These are phyloP conservation scores for Spilogale gracilis DNA, from an alignment of 2,113 vertebrate species.

Conservation along the genomic window DNA sequence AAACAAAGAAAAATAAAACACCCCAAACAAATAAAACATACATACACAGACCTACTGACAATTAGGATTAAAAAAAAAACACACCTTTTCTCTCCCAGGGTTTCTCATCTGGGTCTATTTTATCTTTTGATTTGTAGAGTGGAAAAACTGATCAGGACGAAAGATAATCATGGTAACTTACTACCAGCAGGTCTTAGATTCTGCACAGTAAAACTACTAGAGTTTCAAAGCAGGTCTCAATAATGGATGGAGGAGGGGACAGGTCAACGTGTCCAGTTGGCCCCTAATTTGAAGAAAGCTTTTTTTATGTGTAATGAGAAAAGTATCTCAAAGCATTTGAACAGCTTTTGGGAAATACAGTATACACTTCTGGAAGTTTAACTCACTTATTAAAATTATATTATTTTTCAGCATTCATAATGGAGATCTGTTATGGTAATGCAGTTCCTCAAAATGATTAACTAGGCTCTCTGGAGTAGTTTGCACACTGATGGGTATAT, in stretches of 20 bases:
- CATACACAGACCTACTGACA: neutral
- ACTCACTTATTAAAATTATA: slow-evolving; percentile 47
- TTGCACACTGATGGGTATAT: slow-evolving; percentile 49
- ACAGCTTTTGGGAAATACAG: neutral
- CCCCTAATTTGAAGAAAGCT: neutral
- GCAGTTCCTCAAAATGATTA: slow-evolving; percentile 63
- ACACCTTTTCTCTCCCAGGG: neutral
- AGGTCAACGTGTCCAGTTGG: neutral
- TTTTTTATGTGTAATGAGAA: slow-evolving; percentile 2
- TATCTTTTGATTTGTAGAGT: neutral
- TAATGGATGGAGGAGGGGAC: neutral
- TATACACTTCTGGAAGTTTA: slow-evolving; percentile 16
- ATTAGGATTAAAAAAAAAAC: neutral
- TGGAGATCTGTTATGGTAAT: slow-evolving; percentile 41
- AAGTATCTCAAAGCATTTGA: neutral
- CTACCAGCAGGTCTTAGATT: neutral
- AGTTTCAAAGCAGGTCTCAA: neutral
- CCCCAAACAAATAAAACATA: neutral
- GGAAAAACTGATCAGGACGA: neutral
- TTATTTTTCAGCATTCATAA: slow-evolving; percentile 59
- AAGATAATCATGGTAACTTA: neutral
- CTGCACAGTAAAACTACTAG: neutral
- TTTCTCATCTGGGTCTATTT: neutral
- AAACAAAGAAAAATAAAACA: neutral
- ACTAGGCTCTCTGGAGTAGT: slow-evolving; percentile 33